A percentile compares a stretch with the other conserved stretches of the same genome.
These are phyloP conservation scores for Bombus soroeensis DNA, from an alignment of 1,140 invertebrate genomes.

Conservation along the genomic window DNA sequence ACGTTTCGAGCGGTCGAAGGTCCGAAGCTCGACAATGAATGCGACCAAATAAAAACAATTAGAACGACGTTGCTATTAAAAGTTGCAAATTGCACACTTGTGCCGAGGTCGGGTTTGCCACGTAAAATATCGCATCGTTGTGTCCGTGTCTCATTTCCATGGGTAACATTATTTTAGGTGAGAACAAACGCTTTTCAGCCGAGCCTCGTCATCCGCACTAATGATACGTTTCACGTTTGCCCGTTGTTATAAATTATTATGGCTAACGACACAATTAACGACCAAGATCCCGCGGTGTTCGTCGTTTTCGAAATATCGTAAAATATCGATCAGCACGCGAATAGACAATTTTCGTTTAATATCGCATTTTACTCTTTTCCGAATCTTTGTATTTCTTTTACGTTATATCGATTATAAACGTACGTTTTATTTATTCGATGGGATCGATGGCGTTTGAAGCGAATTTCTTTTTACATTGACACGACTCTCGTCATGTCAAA, in stretches of 20 bases:
- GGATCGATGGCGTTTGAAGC: not conserved
- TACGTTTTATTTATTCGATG: too few species aligned
- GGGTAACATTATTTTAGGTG: not conserved
- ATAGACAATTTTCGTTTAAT: too few species aligned
- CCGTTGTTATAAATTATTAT: conserved; percentile 16
- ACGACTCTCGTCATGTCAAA: not conserved
- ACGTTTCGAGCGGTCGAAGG: not conserved
- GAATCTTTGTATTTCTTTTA: not conserved
- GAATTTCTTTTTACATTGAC: not conserved
- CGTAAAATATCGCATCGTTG: not conserved
- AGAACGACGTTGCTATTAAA: conserved; percentile 6
- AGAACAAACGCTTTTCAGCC: conserved; percentile 9
- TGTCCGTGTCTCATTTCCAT: not conserved
- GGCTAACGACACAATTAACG: conserved; percentile 6
- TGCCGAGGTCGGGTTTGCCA: not conserved
- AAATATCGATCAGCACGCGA: not conserved
- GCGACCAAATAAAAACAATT: conserved; percentile 14
- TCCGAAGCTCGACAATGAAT: not conserved
- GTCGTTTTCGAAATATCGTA: not conserved
- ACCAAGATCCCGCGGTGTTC: not conserved
- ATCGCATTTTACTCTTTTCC: too few species aligned
- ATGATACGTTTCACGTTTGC: conserved; percentile 10
- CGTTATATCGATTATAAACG: not conserved
- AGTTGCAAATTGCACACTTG: conserved; percentile 20
- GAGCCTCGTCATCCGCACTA: conserved; percentile 2